Conservation (phyloP, 2,113 vertebrate species). For the Bothrops jararaca region DNA sequence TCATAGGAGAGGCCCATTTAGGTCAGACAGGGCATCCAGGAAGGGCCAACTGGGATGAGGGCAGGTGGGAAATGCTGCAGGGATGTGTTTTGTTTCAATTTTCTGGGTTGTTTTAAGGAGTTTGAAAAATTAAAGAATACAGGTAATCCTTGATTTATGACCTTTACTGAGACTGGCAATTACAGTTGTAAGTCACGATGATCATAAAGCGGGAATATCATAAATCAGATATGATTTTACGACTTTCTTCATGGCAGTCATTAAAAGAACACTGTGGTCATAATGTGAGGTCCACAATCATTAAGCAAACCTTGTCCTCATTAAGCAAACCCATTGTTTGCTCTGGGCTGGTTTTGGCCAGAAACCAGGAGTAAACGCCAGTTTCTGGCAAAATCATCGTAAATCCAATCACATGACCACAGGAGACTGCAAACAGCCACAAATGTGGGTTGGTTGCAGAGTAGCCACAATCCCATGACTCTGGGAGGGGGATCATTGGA, state of each 20-base stretch:
- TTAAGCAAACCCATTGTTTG: neutral
- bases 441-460: neutral
- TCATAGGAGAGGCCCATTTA: neutral
- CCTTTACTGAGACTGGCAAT: neutral
- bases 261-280: neutral
- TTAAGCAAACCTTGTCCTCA: neutral
- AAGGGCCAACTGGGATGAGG: neutral
- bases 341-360: neutral
- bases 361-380: neutral
- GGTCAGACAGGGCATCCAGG: neutral
- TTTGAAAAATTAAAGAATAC: neutral
- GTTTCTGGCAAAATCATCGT: neutral
- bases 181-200: neutral
- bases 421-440: neutral
- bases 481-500: neutral
- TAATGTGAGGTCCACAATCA: too few relatives aligned
- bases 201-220: neutral
- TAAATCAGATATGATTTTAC: neutral
- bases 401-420: neutral
- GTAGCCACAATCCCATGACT: neutral
- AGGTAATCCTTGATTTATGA: neutral
- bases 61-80: neutral
- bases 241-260: neutral
- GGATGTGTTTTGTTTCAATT: neutral
- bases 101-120: too few relatives aligned